Evolutionary conservation across 2,888 invertebrate genomes (phyloP), one percentile per base, ranked within the genome.

Genomic region (Stegana nigrithorax): DNA sequence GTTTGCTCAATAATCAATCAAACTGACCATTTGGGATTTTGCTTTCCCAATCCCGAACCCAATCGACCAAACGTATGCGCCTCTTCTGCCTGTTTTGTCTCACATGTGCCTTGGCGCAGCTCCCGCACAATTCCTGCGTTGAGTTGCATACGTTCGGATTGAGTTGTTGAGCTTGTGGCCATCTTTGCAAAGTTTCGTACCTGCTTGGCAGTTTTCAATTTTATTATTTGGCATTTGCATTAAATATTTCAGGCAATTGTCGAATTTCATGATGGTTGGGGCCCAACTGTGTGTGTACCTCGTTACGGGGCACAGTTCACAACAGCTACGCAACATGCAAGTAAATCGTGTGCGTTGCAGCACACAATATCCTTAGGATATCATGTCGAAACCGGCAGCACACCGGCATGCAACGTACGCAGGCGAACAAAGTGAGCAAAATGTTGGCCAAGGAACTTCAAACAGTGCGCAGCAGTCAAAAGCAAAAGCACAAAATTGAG

Each of bases 1-100:
- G 76, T 84, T 84, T 76, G 75, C 77, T 71, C 77, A 73, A 84
- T 85, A 85, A 85, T 85, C 85, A 85, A 85, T 85, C 85, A 85
- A 85, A 79, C 78, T 77, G 73, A 68, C 70, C 71, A 60, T 60
- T 64, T 51, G 6, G 8, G 56, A 21, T 59, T 45, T 32, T 47
- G 12, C 26, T 26, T 4, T 36, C 19, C n/a, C n/a, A n/a, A n/a
- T n/a, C n/a, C n/a, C n/a, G n/a, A n/a, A n/a, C n/a, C n/a, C n/a
- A n/a, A n/a, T n/a, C n/a, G n/a, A n/a, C n/a, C n/a, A n/a, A n/a
- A n/a, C n/a, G n/a, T n/a, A 6, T 29, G 21, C 17, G 10, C n/a
- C n/a, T n/a, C 4, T 17, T 4, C 44, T 17, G 17, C n/a, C 44
- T n/a, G 10, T 17, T 50, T n/a, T 50, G 5, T n/a, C 42, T 25